These are phyloP conservation scores for Toxostoma redivivum DNA, from an alignment of 2,113 vertebrate species.

Conservation along the genomic window DNA sequence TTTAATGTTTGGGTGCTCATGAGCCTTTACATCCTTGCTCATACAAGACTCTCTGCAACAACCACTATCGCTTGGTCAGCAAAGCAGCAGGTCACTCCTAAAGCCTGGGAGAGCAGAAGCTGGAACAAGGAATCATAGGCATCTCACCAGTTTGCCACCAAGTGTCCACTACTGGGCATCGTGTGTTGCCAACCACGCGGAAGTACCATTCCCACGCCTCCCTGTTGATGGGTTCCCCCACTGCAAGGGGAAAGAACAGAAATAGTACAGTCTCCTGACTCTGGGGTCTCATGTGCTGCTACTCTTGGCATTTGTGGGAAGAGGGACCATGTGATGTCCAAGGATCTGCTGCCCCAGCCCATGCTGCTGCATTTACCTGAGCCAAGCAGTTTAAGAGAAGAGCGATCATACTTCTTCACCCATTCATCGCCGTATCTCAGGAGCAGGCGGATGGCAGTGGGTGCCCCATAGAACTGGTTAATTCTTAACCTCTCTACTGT, in stretches of 20 bases:
- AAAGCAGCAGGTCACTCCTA: not conserved
- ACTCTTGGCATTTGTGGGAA: not conserved
- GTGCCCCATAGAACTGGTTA: conserved; percentile 83
- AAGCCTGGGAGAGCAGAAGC: not conserved
- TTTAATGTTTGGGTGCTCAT: not conserved
- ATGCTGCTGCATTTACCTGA: conserved; percentile 61
- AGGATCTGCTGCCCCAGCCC: not conserved
- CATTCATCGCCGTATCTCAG: conserved; percentile 77
- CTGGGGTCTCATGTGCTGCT: not conserved
- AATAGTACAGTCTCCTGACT: fast-evolving
- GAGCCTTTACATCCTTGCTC: not conserved
- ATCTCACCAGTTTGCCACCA: conserved; percentile 94
- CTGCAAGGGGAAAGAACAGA: conserved; percentile 63
- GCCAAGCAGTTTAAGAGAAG: conserved; percentile 76
- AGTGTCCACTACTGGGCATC: conserved; percentile 86
- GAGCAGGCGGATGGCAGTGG: conserved; percentile 81
- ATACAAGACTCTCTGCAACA: not conserved
- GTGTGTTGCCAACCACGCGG: conserved; percentile 80
- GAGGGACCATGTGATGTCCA: not conserved
- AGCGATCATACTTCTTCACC: conserved; percentile 80
- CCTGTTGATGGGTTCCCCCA: conserved; percentile 89
- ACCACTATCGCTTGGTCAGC: not conserved
- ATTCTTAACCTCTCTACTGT: conserved; percentile 80
- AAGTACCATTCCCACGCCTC: conserved; percentile 92
- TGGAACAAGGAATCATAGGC: fast-evolving